phyloP scores from a whole-genome alignment of 2,113 vertebrate genomes.

The Lepidothrix coronata region DNA sequence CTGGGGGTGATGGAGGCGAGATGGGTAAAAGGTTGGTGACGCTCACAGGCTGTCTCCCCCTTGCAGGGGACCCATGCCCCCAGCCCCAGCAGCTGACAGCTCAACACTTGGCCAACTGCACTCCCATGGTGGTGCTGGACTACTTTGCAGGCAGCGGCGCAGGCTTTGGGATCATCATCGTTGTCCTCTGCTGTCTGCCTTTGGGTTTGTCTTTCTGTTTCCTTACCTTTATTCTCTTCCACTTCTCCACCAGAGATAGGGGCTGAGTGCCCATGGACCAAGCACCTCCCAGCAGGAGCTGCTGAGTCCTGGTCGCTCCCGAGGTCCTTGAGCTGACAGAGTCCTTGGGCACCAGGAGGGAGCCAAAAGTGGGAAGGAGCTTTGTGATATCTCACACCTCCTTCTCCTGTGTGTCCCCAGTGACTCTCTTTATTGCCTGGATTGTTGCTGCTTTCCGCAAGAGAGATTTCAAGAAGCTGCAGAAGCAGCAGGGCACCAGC shows the following conservation, averaged over 20 bases:
- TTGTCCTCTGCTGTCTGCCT: slow-evolving; percentile 85
- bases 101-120: slow-evolving; percentile 78
- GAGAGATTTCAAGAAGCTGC: slow-evolving; percentile 81
- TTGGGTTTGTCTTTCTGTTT: slow-evolving; percentile 72
- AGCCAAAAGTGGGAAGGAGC: background rate
- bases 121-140: slow-evolving; percentile 69
- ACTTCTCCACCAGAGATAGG: background rate
- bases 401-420: slow-evolving; percentile 57
- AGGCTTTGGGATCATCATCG: slow-evolving; percentile 83
- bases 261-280: background rate
- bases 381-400: background rate
- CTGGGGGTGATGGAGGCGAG: background rate
- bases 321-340: background rate
- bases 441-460: slow-evolving; percentile 81
- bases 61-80: slow-evolving; percentile 83
- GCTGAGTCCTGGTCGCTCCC: background rate
- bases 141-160: slow-evolving; percentile 86
- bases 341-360: background rate
- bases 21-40: background rate
- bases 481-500: slow-evolving; percentile 68
- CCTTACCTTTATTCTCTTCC: background rate
- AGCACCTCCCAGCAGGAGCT: background rate
- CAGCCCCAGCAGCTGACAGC: slow-evolving; percentile 81
- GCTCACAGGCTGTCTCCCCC: background rate
- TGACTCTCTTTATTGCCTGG: slow-evolving; percentile 83